Evolutionary conservation across 2,888 invertebrate species (phyloP).

Genomic region (Arrhopalites spinosus): DNA sequence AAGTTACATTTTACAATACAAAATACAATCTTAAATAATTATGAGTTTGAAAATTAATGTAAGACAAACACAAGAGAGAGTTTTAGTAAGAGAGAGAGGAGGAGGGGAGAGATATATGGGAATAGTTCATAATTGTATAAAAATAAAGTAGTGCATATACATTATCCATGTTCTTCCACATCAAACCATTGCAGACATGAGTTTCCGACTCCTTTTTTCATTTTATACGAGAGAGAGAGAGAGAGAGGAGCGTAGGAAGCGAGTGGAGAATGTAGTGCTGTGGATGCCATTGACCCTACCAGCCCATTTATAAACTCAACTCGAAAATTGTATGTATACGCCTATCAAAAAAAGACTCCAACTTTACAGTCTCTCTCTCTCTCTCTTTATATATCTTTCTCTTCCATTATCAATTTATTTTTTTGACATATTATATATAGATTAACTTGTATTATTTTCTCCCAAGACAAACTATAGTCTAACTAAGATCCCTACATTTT

Average conservation of each 20-base stretch:
- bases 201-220: too few relatives aligned
- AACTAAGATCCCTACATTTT: too few relatives aligned
- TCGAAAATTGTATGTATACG: not conserved
- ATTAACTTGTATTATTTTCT: too few relatives aligned
- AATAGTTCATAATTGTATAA: too few relatives aligned
- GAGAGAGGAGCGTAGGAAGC: not conserved
- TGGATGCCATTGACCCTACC: conserved; percentile 26
- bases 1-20: too few relatives aligned
- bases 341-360: not conserved
- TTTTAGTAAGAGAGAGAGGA: too few relatives aligned
- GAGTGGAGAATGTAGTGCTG: conserved; percentile 6
- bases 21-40: too few relatives aligned
- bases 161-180: not conserved
- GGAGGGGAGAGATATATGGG: not conserved
- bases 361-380: not conserved
- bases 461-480: too few relatives aligned
- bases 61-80: too few relatives aligned
- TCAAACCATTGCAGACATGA: too few relatives aligned
- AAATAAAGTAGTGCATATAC: not conserved
- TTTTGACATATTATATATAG: too few relatives aligned
- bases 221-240: conserved; percentile 10
- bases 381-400: not conserved
- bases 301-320: conserved; percentile 23
- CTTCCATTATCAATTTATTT: not conserved
- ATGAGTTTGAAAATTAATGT: too few relatives aligned